phyloP scores from a whole-genome alignment of 2,888 invertebrate genomes.

The Ophioninae sp. region DNA sequence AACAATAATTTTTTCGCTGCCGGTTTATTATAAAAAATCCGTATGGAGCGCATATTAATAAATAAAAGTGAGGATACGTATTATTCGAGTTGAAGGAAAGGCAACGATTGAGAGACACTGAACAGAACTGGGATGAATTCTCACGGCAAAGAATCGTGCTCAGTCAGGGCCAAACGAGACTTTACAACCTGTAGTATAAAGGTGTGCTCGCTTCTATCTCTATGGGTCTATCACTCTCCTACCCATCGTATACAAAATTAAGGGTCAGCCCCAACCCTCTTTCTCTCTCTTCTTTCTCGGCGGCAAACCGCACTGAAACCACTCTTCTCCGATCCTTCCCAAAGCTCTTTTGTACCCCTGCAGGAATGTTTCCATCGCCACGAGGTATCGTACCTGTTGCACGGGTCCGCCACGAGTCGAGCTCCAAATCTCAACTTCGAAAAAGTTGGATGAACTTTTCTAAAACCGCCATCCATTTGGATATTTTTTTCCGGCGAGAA shows the following conservation, averaged over 20 bases:
- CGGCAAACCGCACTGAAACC: constrained; percentile 13
- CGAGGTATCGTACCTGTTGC: constrained; percentile 50
- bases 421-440: constrained; percentile 9
- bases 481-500: neutral
- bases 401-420: constrained; percentile 15
- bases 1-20: neutral
- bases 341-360: constrained; percentile 22
- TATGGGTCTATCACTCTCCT: constrained; percentile 27
- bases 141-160: constrained; percentile 56
- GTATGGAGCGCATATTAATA: neutral
- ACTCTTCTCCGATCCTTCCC: constrained; percentile 27
- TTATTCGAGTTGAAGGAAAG: neutral
- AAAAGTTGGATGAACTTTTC: neutral
- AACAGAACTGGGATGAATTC: constrained; percentile 51
- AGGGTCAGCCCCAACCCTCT: constrained; percentile 44
- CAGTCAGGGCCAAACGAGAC: constrained; percentile 43
- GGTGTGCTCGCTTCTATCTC: constrained; percentile 31
- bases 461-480: neutral
- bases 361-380: constrained; percentile 40
- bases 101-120: constrained; percentile 47
- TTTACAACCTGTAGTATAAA: constrained; percentile 47
- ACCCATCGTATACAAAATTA: constrained; percentile 49
- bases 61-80: neutral
- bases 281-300: neutral
- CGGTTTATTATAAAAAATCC: neutral